Evolutionary conservation across 1,140 invertebrate species (phyloP).

Genomic region (Lepidurus arcticus): DNA sequence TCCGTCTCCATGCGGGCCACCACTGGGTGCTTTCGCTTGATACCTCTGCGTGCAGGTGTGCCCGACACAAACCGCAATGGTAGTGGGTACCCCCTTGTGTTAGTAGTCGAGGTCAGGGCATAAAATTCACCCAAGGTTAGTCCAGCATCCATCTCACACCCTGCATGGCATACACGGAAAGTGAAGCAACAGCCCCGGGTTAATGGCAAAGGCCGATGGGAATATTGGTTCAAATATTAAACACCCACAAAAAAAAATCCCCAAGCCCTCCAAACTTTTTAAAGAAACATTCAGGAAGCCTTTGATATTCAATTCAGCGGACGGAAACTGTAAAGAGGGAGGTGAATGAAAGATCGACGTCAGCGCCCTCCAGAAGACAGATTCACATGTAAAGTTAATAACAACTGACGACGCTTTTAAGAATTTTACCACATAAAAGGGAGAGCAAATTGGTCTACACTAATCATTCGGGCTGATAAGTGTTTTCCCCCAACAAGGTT

Average conservation of each 20-base stretch:
- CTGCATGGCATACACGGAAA: conserved; percentile 18
- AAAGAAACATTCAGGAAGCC: background rate
- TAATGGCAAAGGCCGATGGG: background rate
- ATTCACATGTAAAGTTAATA: too few relatives aligned
- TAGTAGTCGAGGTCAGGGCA: background rate
- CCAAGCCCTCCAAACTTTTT: background rate
- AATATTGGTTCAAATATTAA: background rate
- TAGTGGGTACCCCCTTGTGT: background rate
- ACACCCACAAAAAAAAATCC: background rate
- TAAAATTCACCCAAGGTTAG: conserved; percentile 5
- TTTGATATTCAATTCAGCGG: too few relatives aligned
- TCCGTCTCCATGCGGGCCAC: conserved; percentile 8
- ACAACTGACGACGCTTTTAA: too few relatives aligned
- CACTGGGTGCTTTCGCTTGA: conserved; percentile 17
- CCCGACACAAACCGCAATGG: background rate
- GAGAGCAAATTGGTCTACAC: too few relatives aligned
- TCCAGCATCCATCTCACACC: background rate
- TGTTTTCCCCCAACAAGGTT: too few relatives aligned
- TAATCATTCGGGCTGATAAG: too few relatives aligned
- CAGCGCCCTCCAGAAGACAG: too few relatives aligned
- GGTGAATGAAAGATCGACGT: too few relatives aligned
- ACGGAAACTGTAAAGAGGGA: too few relatives aligned
- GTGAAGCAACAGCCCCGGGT: conserved; percentile 12
- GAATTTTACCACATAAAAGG: too few relatives aligned
- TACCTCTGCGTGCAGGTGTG: conserved; percentile 11